Evolutionary conservation across 2,113 vertebrate genomes (phyloP), one percentile per base, ranked within the genome.

Genomic region (Hystrix cristata): DNA sequence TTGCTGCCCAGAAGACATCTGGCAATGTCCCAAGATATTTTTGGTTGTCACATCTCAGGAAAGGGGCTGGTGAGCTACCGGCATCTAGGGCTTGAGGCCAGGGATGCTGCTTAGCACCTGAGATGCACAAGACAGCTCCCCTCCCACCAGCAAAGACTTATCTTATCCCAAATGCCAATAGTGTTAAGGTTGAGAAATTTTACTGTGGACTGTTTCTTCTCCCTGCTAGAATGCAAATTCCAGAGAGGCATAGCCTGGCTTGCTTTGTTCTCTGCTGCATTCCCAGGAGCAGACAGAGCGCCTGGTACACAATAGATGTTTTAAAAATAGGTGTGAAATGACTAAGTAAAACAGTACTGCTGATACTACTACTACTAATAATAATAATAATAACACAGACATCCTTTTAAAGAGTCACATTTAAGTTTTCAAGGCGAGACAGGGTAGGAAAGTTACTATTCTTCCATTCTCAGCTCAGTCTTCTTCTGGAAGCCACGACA

Each of bases 91-190:
- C 19, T 7, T 0, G 2, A 78, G 19, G 46, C 72, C 80, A 46
- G 31, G 80, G 60, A 18, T 38, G 27, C 48, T 4, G 12, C 38
- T 83, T 13, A 38, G 1, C 23, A 15, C 1, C 21, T 55, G 7
- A 2, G 48, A 21, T 43, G 31, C 25, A 18, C n/a, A 34, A 90
- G 88, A 14, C 1, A 1, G 59, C n/a, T 27, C 64, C 31, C 16
- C 29, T 53, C 86, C 16, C 27, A 74, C 67, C 53, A 27, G 11
- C 38, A 55, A 80, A 34, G 4, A 57, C 9, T 18, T 59, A 27
- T 29, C 55, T 16, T 3, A 12, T 23, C 38, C 78, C n/a, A 53
- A 48, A 2, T 1, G 23, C 38, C 65, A 10, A 0, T 6, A 12
- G 27, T 9, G 53, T 76, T 11, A 5, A n/a, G 57, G 10, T 0